phyloP scores from a whole-genome alignment of 2,888 invertebrate genomes.

The Koerneria pararmatus region DNA sequence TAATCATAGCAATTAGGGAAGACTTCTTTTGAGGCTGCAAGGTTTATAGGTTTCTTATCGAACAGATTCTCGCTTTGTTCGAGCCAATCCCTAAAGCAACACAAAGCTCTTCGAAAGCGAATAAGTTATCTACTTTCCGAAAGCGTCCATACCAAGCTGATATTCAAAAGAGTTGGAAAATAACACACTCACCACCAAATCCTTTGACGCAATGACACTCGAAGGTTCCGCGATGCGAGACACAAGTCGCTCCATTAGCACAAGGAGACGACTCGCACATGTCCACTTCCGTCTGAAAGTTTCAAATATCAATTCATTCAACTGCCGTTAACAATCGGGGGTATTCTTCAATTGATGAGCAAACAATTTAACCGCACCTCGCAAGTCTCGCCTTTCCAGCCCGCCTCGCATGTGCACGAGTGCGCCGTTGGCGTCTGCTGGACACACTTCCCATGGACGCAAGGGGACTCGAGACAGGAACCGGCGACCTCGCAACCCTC shows the following conservation, averaged over 20 bases:
- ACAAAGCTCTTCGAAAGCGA: no score
- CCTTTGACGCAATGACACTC: slow-evolving; percentile 48
- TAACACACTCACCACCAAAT: slow-evolving; percentile 37
- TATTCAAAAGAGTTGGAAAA: no score
- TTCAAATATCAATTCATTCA: not conserved
- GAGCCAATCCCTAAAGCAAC: no score
- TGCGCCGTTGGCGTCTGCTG: slow-evolving; percentile 40
- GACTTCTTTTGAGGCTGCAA: no score
- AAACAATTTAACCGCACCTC: slow-evolving; percentile 36
- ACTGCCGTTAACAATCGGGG: not conserved
- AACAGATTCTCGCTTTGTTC: no score
- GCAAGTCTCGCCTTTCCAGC: slow-evolving; percentile 38
- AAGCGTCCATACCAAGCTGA: no score
- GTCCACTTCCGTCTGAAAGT: slow-evolving; percentile 45
- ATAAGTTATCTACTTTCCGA: no score
- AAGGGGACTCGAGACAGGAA: slow-evolving; percentile 38
- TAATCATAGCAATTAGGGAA: no score
- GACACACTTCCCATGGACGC: slow-evolving; percentile 43
- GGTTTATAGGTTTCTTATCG: no score
- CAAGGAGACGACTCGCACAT: slow-evolving; percentile 35
- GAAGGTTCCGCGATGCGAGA: slow-evolving; percentile 74
- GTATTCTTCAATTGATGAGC: no score
- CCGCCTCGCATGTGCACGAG: slow-evolving; percentile 39
- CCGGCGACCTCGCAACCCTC: slow-evolving; percentile 43
- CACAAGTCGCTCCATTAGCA: slow-evolving; percentile 70